Evolutionary conservation across 2,113 vertebrate species (phyloP), one percentile per base, ranked within the genome.

Genomic region (Cheirogaleus medius): DNA sequence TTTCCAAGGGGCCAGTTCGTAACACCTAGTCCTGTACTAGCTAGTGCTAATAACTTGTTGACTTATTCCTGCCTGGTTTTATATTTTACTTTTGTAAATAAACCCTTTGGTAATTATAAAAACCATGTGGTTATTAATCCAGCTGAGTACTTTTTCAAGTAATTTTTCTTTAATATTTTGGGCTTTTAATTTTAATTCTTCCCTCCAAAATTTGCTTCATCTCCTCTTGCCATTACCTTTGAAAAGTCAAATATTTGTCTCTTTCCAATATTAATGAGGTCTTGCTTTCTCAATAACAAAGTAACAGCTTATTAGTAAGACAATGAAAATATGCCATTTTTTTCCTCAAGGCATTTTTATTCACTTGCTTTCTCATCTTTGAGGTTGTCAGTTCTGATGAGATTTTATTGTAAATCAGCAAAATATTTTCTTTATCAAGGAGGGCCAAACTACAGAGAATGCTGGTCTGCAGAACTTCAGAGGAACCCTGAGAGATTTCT

Each of bases 401-500:
- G 86, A 92, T 56, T 78, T 94, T 83, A 90, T 4, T 66, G 8
- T 87, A 87, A 84, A 91, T 93, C 54, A 87, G 21, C 42, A 91
- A 83, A 92, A 78, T 90, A 71, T 90, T 94, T 91, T n/a, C 7
- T 81, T 80, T 73, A 29, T 14, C 4, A 6, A 42, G 12, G 18
- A 60, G 15, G 60, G 5, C 17, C 71, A 44, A 80, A 54, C 44
- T 80, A 7, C 4, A 86, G 32, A 73, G 44, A 71, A 4, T 73
- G 64, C 74, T 60, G 44, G 7, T 76, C 37, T 78, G 52, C 66
- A 83, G 73, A 91, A 54, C 60, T 94, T 91, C 64, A 78, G n/a
- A 66, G 83, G 66, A 92, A 60, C 47, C 74, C 37, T 47, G 60
- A 42, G 71, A 93, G 76, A 85, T 49, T 88, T 80, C 8, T 73